These are phyloP conservation scores for Pycnomerus fuliginosus DNA, from an alignment of 2,888 invertebrate species.

Conservation along the genomic window DNA sequence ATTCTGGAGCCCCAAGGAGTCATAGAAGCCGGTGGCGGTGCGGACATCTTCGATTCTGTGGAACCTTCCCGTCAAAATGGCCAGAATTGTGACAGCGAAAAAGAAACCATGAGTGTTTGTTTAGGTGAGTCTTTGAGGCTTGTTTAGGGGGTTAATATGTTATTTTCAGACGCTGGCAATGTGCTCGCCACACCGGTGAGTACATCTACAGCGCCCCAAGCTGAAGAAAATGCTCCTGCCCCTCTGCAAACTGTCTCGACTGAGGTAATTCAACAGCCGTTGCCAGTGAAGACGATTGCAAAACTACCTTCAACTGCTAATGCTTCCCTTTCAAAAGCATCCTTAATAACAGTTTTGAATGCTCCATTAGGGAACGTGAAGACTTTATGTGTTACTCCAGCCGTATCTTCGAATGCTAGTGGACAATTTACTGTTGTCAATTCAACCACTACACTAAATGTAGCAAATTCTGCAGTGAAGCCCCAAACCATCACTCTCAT, in stretches of 20 bases:
- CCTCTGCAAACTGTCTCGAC: conserved; percentile 6
- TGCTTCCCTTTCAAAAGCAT: conserved; percentile 34
- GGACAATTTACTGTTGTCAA: conserved; percentile 48
- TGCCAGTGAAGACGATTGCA: conserved; percentile 27
- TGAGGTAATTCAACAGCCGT: conserved; percentile 14
- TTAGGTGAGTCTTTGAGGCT: conserved; percentile 40
- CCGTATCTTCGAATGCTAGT: conserved; percentile 41
- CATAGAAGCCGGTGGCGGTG: conserved; percentile 43
- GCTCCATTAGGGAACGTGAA: conserved; percentile 50
- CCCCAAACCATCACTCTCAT: conserved; percentile 48
- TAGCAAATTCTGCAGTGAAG: conserved; percentile 43
- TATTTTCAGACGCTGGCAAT: conserved; percentile 34
- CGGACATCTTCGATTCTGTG: conserved; percentile 33
- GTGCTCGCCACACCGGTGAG: conserved; percentile 43
- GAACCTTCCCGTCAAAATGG: conserved; percentile 34
- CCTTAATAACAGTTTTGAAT: conserved; percentile 50
- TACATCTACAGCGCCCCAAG: conserved; percentile 21
- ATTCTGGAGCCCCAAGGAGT: conserved; percentile 42
- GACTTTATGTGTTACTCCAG: conserved; percentile 46
- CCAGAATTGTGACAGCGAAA: conserved; percentile 24
- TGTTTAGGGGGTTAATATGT: not conserved
- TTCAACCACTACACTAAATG: conserved; percentile 43
- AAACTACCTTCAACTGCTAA: conserved; percentile 33
- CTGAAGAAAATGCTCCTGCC: conserved; percentile 18
- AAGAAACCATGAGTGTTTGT: conserved; percentile 49